Evolutionary conservation across 1,140 invertebrate genomes (phyloP).

Genomic region (Microplitis mediator): DNA sequence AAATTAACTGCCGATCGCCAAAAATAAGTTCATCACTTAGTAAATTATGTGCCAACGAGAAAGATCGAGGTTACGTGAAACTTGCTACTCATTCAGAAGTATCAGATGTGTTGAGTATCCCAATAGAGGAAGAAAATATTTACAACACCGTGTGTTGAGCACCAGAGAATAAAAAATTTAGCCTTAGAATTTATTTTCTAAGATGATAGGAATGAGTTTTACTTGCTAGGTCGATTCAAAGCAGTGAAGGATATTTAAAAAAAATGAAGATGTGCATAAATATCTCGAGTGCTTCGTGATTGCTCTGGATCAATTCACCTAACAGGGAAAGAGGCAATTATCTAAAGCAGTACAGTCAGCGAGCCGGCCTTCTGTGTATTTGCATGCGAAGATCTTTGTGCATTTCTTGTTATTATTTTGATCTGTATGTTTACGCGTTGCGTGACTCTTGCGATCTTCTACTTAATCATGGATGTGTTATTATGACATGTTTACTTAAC

Average conservation of each 20-base stretch:
- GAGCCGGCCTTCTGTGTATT: too few relatives aligned
- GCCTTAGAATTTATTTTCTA: neutral
- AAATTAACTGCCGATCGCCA: slow-evolving; percentile 19
- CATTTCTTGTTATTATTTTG: slow-evolving; percentile 27
- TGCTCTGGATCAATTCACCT: slow-evolving; percentile 14
- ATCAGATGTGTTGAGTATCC: slow-evolving; percentile 39
- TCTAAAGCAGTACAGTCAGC: too few relatives aligned
- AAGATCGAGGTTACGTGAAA: slow-evolving; percentile 52
- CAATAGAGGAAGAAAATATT: slow-evolving; percentile 53
- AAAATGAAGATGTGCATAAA: slow-evolving; percentile 25
- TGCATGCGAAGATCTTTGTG: neutral
- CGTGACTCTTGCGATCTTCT: slow-evolving; percentile 46
- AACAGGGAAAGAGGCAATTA: slow-evolving; percentile 23
- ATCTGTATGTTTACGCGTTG: slow-evolving; percentile 34
- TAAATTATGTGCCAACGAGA: slow-evolving; percentile 41
- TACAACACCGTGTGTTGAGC: slow-evolving; percentile 57
- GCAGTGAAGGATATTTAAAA: slow-evolving; percentile 19
- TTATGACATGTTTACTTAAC: slow-evolving; percentile 42
- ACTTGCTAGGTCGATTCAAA: neutral
- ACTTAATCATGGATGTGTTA: slow-evolving; percentile 42
- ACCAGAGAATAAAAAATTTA: neutral
- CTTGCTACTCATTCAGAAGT: slow-evolving; percentile 46
- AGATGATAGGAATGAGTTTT: neutral
- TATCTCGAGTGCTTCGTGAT: neutral
- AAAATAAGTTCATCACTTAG: slow-evolving; percentile 42